Base-by-base conservation (phyloP, 2,113 vertebrate species). In the Tiliqua scincoides region DNA sequence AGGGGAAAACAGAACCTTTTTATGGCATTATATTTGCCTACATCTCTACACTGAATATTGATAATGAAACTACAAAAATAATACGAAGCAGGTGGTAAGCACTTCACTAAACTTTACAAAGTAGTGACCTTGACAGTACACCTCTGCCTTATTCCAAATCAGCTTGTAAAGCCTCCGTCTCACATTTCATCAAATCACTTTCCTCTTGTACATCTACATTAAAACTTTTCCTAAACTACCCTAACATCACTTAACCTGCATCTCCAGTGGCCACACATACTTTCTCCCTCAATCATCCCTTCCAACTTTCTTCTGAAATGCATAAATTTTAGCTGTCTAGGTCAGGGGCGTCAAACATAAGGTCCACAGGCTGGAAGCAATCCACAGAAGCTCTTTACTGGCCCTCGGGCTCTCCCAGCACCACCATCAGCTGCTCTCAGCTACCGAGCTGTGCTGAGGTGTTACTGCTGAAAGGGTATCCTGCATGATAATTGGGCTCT, bases 21-120 rank as follows among this genome's bases (percentile, higher is more conserved):
- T 98, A 97, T 63, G 97, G 98, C 57, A 96, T 99, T 87, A 95
- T 97, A 57, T 99, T 97, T 89, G 97, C 97, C 91, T 98, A 98
- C 93, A 95, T 99, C 92, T 98, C 98, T 85, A 96, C 93, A 35
- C 93, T 99, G 70, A 97, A 97, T 87, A 96, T 99, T 35, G 97
- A 98, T 88, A 96, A 96, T 2, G 97, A 96, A 30, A 54, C 94
- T 78, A 93, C 96, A 30, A 98, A 96, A 95, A 94, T 98, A 72
- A 96, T 98, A 94, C 96, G 94, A 91, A 97, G 95, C 78, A 97
- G 96, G 86, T 99, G 99, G 99, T 99, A 93, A 95, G 97, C 79
- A 88, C 71, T 54, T 71, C 73, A 5, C 57, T 90, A 84, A 32
- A 71, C 67, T 79, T 72, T 65, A 84, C 35, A 2, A 14, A 37